Conservation (phyloP, 2,113 vertebrate species). For the Plestiodon gilberti region DNA sequence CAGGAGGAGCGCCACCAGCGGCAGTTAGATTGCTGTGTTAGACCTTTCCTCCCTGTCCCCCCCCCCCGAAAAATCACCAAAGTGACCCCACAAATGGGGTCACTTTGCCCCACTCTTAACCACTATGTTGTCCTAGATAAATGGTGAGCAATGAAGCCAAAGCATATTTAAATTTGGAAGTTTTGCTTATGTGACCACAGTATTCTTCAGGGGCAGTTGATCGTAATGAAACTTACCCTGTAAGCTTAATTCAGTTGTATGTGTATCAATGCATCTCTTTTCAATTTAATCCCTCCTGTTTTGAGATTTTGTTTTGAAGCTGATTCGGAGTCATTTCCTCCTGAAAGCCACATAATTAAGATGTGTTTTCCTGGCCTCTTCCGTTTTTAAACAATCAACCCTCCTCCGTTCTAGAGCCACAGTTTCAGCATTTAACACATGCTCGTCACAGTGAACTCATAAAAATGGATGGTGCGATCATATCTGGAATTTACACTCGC, state of each 20-base stretch:
- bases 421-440: constrained; percentile 35
- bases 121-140: not conserved
- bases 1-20: too few species aligned
- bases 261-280: not conserved
- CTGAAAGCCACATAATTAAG: constrained; percentile 28
- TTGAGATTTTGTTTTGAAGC: not conserved
- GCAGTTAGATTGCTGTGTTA: too few species aligned
- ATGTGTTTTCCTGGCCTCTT: constrained; percentile 24
- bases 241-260: not conserved
- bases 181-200: not conserved
- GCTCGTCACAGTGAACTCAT: constrained; percentile 42
- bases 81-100: too few species aligned
- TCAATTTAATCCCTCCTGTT: not conserved
- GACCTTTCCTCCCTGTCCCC: too few species aligned
- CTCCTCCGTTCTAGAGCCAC: constrained; percentile 24
- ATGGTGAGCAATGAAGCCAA: not conserved
- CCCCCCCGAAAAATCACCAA: too few species aligned
- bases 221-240: not conserved
- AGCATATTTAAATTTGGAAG: not conserved
- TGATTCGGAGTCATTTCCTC: not conserved
- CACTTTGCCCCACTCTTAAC: too few species aligned
- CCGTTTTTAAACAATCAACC: not conserved
- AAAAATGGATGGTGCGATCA: constrained; percentile 59
- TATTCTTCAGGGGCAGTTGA: not conserved
- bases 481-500: constrained; percentile 63